A percentile compares a stretch with the other conserved stretches of the same genome.
Conservation (phyloP, 1,140 invertebrate genomes). For the Monochamus saltuarius region DNA sequence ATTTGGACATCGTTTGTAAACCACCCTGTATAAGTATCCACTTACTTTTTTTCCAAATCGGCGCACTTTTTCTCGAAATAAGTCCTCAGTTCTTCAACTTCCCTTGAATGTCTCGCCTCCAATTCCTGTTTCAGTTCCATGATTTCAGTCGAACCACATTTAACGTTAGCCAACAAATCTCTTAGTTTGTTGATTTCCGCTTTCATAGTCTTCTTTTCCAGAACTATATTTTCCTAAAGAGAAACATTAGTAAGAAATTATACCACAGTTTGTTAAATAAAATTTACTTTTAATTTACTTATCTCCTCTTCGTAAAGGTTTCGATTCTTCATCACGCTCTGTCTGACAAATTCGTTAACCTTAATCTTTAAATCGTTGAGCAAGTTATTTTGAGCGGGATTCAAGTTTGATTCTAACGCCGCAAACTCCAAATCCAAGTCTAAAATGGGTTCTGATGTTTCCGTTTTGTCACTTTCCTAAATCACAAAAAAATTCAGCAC, state of each 20-base stretch:
- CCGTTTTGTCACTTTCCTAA: too few species aligned
- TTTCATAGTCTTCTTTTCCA: conserved; percentile 51
- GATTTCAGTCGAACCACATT: conserved; percentile 56
- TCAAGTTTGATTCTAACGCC: conserved; percentile 25
- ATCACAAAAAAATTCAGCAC: too few species aligned
- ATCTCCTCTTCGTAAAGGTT: conserved; percentile 24
- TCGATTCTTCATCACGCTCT: conserved; percentile 20
- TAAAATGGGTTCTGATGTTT: too few species aligned
- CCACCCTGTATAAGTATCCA: conserved; percentile 8
- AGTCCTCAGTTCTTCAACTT: conserved; percentile 74
- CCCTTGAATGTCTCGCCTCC: conserved; percentile 64
- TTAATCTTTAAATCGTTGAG: conserved; percentile 27
- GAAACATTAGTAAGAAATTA: background rate
- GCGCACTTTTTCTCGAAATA: conserved; percentile 78
- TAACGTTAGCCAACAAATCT: conserved; percentile 54
- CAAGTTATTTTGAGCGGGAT: conserved; percentile 13
- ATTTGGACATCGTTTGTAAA: background rate
- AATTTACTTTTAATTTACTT: conserved; percentile 27
- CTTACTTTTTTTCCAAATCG: conserved; percentile 73
- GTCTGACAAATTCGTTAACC: conserved; percentile 24
- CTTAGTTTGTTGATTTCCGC: conserved; percentile 54
- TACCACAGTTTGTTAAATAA: background rate
- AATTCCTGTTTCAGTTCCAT: conserved; percentile 58
- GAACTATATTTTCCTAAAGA: conserved; percentile 38
- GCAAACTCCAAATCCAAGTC: conserved; percentile 19